Percentiles rank a stretch among this genome's conserved stretches.
Evolutionary conservation across 1,140 invertebrate genomes (phyloP).

Genomic region (Arctopsyche grandis): DNA sequence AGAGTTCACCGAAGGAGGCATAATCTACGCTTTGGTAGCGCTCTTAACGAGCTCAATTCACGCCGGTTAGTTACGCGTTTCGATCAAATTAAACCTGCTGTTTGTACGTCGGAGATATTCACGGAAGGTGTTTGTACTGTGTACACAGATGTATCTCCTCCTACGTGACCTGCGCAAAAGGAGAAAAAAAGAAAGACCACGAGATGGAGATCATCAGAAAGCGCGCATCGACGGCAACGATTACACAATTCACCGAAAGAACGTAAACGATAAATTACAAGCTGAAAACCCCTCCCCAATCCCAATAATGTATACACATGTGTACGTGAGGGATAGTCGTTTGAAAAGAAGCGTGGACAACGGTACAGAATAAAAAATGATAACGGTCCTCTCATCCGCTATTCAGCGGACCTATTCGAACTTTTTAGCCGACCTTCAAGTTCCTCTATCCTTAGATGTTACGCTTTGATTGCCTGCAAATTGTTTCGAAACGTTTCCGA

Average conservation of each 20-base stretch:
- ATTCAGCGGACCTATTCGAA: neutral
- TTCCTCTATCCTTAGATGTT: neutral
- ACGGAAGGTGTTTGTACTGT: neutral
- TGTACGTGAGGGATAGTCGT: neutral
- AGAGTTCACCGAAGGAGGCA: neutral
- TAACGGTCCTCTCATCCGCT: neutral
- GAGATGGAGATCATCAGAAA: no score
- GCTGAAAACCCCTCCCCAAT: neutral
- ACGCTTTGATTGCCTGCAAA: neutral
- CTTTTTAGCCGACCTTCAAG: conserved; percentile 4
- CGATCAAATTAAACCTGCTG: neutral
- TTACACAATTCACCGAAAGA: no score
- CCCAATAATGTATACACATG: neutral
- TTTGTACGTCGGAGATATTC: neutral
- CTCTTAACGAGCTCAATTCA: neutral
- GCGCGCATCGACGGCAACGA: no score
- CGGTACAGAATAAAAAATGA: neutral
- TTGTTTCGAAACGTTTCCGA: neutral
- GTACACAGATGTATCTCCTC: no score
- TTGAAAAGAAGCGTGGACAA: neutral
- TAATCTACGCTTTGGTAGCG: neutral
- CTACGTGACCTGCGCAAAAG: no score
- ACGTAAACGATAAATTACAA: no score
- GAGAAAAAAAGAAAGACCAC: no score
- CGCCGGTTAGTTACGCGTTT: neutral